A percentile compares a stretch with the other conserved stretches of the same genome.
Evolutionary conservation across 2,888 invertebrate genomes (phyloP).

Genomic region (Octodonta nipae): DNA sequence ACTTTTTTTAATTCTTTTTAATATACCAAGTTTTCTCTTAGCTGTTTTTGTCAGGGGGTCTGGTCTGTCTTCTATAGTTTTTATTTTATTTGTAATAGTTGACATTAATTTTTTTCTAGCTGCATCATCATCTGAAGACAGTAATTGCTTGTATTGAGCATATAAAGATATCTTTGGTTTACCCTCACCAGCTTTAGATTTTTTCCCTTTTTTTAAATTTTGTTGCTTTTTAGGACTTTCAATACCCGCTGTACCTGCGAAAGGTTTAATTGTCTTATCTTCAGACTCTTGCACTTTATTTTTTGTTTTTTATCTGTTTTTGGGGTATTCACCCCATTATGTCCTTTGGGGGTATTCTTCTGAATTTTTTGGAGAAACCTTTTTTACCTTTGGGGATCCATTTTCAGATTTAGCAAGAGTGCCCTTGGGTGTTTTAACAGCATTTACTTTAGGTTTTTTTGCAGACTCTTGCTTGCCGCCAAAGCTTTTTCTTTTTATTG

Average conservation of each 20-base stretch:
- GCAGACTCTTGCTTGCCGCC: constrained; percentile 11
- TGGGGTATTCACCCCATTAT: neutral
- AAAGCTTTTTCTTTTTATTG: constrained; percentile 14
- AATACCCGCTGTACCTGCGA: constrained; percentile 14
- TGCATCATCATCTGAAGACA: constrained; percentile 11
- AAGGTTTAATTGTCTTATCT: constrained; percentile 12
- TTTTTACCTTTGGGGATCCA: constrained; percentile 6
- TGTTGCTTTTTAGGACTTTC: constrained; percentile 4
- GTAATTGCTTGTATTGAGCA: constrained; percentile 10
- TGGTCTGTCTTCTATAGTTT: constrained; percentile 9
- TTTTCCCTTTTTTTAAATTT: constrained; percentile 9
- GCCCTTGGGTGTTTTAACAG: constrained; percentile 7
- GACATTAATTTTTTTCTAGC: too few species aligned
- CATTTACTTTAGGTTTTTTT: constrained; percentile 15
- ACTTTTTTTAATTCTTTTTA: constrained; percentile 12
- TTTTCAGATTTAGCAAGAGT: constrained; percentile 5
- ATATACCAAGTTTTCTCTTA: constrained; percentile 14
- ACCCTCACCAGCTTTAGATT: constrained; percentile 7
- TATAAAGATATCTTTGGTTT: too few species aligned
- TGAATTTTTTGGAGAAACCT: neutral
- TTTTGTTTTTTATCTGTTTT: constrained; percentile 8
- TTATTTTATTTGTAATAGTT: constrained; percentile 13
- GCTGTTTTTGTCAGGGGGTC: constrained; percentile 17
- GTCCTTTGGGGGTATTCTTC: constrained; percentile 2
- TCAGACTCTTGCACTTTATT: constrained; percentile 6